Percentiles rank a stretch among this genome's conserved stretches.
phyloP scores from a whole-genome alignment of 2,113 vertebrate species.

The Pyxicephalus adspersus region DNA sequence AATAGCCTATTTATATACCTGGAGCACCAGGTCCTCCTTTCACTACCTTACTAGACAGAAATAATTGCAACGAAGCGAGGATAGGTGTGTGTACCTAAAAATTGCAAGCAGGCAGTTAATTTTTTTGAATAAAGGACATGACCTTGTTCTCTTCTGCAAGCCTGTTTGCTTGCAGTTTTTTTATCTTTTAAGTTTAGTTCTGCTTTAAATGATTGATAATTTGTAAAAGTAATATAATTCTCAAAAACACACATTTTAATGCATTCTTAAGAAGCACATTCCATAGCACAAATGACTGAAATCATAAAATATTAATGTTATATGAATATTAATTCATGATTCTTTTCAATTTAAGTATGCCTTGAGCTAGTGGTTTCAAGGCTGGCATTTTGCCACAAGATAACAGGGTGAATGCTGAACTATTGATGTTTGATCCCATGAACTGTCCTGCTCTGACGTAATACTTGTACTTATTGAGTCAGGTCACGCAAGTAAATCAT shows the following conservation, averaged over 20 bases:
- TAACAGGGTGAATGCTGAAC: not conserved
- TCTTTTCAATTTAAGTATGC: constrained; percentile 9
- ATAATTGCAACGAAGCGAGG: no score
- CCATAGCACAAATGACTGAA: not conserved
- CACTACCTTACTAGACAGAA: no score
- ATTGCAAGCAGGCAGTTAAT: no score
- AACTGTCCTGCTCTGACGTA: constrained; percentile 20
- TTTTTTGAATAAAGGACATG: no score
- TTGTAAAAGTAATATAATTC: not conserved
- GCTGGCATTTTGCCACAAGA: constrained; percentile 4
- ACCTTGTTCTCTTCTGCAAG: no score
- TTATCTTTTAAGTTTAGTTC: not conserved
- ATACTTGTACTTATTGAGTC: constrained; percentile 18
- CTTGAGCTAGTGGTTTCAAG: constrained; percentile 8
- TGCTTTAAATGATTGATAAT: not conserved
- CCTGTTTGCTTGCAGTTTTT: no score
- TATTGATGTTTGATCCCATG: not conserved
- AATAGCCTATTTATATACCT: no score
- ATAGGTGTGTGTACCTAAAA: no score
- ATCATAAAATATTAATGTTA: constrained; percentile 16
- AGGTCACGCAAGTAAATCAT: constrained; percentile 40
- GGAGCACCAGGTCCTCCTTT: no score
- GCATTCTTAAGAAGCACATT: not conserved
- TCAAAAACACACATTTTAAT: not conserved
- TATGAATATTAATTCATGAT: not conserved